Conservation (phyloP, 2,797 vertebrate genomes). For the Cygnus olor region DNA sequence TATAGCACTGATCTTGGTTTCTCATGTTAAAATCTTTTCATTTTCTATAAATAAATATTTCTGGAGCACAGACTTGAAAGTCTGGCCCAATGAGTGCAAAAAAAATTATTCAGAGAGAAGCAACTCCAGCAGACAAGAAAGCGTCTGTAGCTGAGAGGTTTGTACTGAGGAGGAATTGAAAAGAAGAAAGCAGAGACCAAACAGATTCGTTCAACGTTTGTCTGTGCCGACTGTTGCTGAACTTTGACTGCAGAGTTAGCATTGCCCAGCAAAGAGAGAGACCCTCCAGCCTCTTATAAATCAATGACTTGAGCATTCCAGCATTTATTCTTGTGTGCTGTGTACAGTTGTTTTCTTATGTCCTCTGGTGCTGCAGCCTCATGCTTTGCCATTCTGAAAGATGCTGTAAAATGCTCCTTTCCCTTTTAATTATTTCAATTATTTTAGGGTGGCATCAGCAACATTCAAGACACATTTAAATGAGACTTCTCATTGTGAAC, state of each 20-base stretch:
- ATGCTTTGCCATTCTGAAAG: not conserved
- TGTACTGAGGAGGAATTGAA: not conserved
- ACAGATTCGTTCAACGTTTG: not conserved
- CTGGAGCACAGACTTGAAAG: constrained; percentile 13
- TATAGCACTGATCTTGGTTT: not conserved
- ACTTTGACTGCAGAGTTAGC: constrained; percentile 41
- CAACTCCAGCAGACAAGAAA: constrained; percentile 20
- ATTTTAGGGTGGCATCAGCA: constrained; percentile 29
- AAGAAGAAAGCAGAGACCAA: constrained; percentile 26
- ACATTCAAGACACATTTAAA: constrained; percentile 20
- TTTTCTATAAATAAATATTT: constrained; percentile 21
- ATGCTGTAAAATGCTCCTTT: not conserved
- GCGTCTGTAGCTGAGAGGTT: constrained; percentile 2
- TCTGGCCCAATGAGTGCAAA: not conserved
- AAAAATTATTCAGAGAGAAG: constrained; percentile 37
- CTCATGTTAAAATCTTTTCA: not conserved
- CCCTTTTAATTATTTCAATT: constrained; percentile 43
- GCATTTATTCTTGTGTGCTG: not conserved
- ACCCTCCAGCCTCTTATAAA: constrained; percentile 49
- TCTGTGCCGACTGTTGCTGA: constrained; percentile 36
- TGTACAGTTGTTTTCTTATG: not conserved
- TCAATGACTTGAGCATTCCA: constrained; percentile 48
- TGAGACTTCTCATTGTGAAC: not conserved
- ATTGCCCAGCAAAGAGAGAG: constrained; percentile 15
- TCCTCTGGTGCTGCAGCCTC: not conserved